Evolutionary conservation across 2,797 vertebrate genomes (phyloP).

Genomic region (Poeciliopsis gracilis): DNA sequence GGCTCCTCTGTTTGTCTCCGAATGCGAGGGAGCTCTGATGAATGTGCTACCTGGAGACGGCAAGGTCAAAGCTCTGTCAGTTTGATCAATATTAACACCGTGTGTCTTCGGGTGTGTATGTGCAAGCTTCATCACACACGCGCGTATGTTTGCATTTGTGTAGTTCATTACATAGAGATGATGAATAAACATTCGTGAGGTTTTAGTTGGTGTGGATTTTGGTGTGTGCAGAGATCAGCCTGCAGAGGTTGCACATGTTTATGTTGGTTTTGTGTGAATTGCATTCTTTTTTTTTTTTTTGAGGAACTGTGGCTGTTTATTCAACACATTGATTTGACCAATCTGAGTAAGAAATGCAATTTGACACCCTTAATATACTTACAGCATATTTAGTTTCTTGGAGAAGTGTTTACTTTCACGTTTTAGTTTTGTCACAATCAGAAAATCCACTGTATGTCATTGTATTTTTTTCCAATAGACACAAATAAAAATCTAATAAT

Average conservation of each 20-base stretch:
- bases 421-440: not conserved
- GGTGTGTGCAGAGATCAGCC: not conserved
- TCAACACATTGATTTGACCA: slow-evolving; percentile 9
- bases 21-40: slow-evolving; percentile 46
- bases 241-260: not conserved
- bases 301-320: slow-evolving; percentile 14
- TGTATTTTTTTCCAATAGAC: not conserved
- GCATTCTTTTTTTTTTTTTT: slow-evolving; percentile 2
- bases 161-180: slow-evolving; percentile 55
- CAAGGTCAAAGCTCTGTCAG: slow-evolving; percentile 67
- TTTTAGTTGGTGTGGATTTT: slow-evolving; percentile 33
- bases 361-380: not conserved
- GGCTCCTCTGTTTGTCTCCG: slow-evolving; percentile 42
- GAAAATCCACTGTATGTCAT: not conserved
- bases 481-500: not conserved
- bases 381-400: not conserved
- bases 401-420: not conserved
- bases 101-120: slow-evolving; percentile 28
- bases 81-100: slow-evolving; percentile 71
- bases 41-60: slow-evolving; percentile 51
- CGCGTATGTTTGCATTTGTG: slow-evolving; percentile 52
- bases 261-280: slow-evolving; percentile 14
- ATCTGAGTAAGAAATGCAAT: not conserved
- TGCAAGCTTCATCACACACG: slow-evolving; percentile 17
- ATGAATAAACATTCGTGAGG: slow-evolving; percentile 56